Conservation (phyloP, 2,113 vertebrate species). For the Festucalex cinctus region DNA sequence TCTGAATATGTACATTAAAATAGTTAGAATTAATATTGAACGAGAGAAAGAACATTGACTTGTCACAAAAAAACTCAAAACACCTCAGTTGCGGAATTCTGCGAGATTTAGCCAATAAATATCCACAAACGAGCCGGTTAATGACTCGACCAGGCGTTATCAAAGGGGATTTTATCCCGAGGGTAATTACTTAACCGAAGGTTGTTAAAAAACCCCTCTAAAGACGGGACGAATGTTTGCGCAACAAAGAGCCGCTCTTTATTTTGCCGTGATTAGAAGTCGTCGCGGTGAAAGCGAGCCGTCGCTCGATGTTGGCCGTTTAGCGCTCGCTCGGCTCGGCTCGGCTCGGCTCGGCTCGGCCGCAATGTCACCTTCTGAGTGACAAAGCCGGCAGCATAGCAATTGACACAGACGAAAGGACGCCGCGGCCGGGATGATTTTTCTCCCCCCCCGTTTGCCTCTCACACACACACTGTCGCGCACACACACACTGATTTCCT, state of each 20-base stretch:
- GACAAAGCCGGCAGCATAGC: constrained; percentile 9
- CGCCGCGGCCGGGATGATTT: not conserved
- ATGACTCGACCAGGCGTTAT: constrained; percentile 48
- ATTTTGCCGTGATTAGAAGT: constrained; percentile 20
- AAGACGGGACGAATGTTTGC: not conserved
- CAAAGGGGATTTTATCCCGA: constrained; percentile 25
- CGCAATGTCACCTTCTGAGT: constrained; percentile 47
- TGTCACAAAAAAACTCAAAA: not conserved
- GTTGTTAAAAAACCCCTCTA: not conserved
- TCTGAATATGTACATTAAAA: too few species aligned
- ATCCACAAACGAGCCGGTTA: constrained; percentile 47
- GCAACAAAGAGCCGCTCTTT: not conserved
- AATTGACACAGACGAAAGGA: constrained; percentile 37
- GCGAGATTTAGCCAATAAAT: constrained; percentile 30
- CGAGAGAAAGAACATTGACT: too few species aligned
- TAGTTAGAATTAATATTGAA: too few species aligned
- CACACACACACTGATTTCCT: not conserved
- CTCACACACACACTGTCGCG: not conserved
- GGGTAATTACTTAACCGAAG: not conserved
- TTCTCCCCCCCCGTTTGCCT: not conserved
- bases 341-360: constrained; percentile 28
- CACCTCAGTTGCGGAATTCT: not conserved
- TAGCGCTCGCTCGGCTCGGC: constrained; percentile 35
- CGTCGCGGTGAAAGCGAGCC: constrained; percentile 14
- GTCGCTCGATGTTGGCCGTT: constrained; percentile 33